phyloP scores from a whole-genome alignment of 2,113 vertebrate genomes.

The Rhegmatorhina hoffmannsi region DNA sequence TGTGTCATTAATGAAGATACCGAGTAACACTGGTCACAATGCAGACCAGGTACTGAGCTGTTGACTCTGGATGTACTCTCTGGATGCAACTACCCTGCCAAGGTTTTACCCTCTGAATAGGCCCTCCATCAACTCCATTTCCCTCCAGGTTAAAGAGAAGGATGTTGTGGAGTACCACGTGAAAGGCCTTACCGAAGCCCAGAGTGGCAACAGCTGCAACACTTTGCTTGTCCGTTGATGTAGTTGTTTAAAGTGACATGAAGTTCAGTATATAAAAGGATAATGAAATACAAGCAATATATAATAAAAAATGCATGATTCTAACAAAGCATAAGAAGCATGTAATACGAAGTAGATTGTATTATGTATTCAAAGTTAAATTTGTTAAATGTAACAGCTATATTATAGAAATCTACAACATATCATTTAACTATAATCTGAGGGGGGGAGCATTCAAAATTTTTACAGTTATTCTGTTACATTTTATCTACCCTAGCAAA shows the following conservation, averaged over 20 bases:
- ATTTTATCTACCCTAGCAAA: neutral
- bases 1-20: neutral
- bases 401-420: neutral
- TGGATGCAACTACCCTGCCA: neutral
- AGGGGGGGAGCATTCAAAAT: neutral
- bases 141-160: neutral
- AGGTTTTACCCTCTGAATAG: neutral
- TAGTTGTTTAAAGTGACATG: neutral
- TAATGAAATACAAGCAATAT: neutral
- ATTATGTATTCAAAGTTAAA: neutral
- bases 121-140: neutral
- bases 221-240: neutral
- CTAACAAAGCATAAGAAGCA: neutral
- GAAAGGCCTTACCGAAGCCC: neutral
- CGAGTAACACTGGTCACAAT: neutral
- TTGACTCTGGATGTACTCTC: neutral
- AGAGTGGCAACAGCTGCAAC: neutral
- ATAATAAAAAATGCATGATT: neutral
- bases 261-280: neutral
- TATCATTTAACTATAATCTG: neutral
- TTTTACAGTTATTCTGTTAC: neutral
- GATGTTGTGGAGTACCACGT: neutral
- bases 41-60: fast-evolving
- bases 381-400: neutral
- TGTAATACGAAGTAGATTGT: neutral